Evolutionary conservation across 2,797 vertebrate species (phyloP).

Genomic region (Cephalopachus bancanus): DNA sequence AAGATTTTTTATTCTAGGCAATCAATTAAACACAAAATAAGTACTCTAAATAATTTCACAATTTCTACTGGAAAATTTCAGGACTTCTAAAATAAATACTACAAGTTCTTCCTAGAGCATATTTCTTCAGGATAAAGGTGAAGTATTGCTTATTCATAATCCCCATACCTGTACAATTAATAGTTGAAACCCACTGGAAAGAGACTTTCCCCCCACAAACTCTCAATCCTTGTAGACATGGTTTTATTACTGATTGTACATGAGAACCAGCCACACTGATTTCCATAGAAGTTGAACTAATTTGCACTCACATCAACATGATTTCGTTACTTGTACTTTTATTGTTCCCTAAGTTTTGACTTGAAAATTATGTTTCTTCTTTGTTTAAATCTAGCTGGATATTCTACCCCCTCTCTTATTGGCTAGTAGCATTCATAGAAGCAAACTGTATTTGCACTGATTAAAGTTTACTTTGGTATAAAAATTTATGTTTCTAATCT

Average conservation of each 20-base stretch:
- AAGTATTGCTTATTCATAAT: background rate
- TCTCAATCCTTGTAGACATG: background rate
- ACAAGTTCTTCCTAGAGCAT: background rate
- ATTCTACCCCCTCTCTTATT: background rate
- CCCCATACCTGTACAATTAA: conserved; percentile 24
- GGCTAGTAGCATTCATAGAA: background rate
- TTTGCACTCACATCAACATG: background rate
- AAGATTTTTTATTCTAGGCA: background rate
- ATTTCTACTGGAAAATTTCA: background rate
- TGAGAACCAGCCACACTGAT: background rate
- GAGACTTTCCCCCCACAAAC: background rate
- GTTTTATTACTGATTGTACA: conserved; percentile 9
- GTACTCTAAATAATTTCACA: background rate
- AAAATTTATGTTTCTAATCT: background rate
- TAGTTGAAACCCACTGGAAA: conserved; percentile 15
- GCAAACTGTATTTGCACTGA: background rate
- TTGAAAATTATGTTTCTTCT: conserved; percentile 64
- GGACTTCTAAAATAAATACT: conserved; percentile 10
- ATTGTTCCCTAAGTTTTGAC: conserved; percentile 44
- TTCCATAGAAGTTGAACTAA: no score
- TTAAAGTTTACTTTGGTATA: background rate
- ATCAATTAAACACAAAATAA: background rate
- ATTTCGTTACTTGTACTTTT: background rate
- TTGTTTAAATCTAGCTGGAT: background rate
- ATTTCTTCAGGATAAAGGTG: background rate